Evolutionary conservation across 2,113 vertebrate species (phyloP), one percentile per base, ranked within the genome.

Genomic region (Brachyistius frenatus): DNA sequence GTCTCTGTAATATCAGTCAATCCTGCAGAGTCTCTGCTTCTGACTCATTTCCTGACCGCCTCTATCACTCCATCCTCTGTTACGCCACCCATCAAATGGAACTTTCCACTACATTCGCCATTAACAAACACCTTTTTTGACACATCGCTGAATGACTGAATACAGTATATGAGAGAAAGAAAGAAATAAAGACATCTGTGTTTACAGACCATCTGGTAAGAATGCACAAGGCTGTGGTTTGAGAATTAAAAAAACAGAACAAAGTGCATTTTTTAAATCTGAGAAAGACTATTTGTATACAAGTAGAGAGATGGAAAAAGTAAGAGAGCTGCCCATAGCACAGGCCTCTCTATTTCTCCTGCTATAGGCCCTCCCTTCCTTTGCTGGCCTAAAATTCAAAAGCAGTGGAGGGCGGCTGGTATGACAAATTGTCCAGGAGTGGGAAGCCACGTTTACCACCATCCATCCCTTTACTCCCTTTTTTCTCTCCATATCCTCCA

Each of bases 341-440:
- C 5, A 52, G 58, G 10, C 14, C 5, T 57, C 46, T 79, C 32
- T 63, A 7, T 61, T 78, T 33, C 57, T 74, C 14, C 65, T 66
- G 60, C 73, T 14, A 36, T 33, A 35, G 6, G 11, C 47, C 35
- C 31, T 49, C 32, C 50, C 23, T 56, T 66, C 13, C 33, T 47
- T 76, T 56, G 8, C 53, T 13, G 37, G 68, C 32, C 66, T 73
- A 65, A 23, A 54, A 70, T 83, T 77, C 36, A 66, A 47, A 54
- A 77, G 44, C 57, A 80, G 66, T 52, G 55, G 82, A 64, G 41
- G 57, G 23, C 11, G 1, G 30, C 37, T 73, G 52, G 33, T 60
- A 11, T 70, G 66, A 86, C 84, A 85, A 84, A 89, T 81, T 66
- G 72, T 82, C 55, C 81, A 58, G 44, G 52, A 70, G 73, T 58